Evolutionary conservation across 1,140 invertebrate genomes (phyloP).

Genomic region (Brachionus plicatilis): DNA sequence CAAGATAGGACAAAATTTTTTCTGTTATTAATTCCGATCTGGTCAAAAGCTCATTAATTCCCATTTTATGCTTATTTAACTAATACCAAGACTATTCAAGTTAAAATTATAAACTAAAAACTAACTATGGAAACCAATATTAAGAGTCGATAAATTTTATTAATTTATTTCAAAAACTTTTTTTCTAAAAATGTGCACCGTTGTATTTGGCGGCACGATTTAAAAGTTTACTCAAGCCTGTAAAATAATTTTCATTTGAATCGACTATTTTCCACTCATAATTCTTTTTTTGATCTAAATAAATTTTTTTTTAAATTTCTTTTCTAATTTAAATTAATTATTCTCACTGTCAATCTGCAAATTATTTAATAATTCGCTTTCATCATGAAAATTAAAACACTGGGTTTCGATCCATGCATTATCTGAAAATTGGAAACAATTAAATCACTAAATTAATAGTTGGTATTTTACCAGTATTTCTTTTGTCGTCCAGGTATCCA

Average conservation of each 20-base stretch:
- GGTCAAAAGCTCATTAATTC: not conserved
- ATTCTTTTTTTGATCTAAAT: not conserved
- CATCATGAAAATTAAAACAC: constrained; percentile 5
- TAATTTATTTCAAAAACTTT: constrained; percentile 19
- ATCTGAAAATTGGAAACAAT: not conserved
- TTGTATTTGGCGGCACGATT: not conserved
- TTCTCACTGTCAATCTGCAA: not conserved
- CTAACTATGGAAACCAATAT: not conserved
- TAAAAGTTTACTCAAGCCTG: not conserved
- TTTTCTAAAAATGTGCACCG: not conserved
- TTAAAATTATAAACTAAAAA: not conserved
- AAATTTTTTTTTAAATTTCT: not conserved
- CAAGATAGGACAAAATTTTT: constrained; percentile 24
- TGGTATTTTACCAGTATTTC: not conserved
- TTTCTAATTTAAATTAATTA: not conserved
- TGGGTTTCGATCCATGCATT: constrained; percentile 20
- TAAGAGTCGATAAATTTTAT: not conserved
- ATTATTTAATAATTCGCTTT: not conserved
- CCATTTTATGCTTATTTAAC: not conserved
- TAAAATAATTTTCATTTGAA: not conserved
- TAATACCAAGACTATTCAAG: not conserved
- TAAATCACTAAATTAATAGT: not conserved
- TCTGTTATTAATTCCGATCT: not conserved
- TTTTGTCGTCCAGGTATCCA: not conserved
- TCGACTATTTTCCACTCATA: not conserved